Evolutionary conservation across 2,113 vertebrate species (phyloP), one percentile per base, ranked within the genome.

Genomic region (Nannobrachium achirus): DNA sequence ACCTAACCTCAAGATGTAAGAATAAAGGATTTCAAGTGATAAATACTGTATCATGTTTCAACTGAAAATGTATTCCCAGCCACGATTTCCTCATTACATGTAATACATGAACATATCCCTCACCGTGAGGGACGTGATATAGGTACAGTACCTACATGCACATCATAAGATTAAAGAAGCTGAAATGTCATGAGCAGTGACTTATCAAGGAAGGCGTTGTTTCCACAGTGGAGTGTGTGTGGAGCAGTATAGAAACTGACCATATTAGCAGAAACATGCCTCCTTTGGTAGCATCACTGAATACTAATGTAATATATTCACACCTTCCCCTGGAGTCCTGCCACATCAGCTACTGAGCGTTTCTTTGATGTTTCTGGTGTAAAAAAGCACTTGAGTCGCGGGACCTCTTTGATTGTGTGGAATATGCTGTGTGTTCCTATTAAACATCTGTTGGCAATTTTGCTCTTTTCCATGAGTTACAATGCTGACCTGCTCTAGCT

Each of bases 361-460:
- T 58, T 61, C 84, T 90, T 89, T 91, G 84, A 89, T 89, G 85
- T 86, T 87, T 73, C 75, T 73, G 71, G 80, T 84, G 82, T 86
- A 79, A 83, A 79, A 83, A 84, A 85, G 69, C 67, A 79, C 63
- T 63, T 64, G 66, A 85, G 77, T 88, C 73, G 85, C 63, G 75
- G 74, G 69, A 73, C 84, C 81, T 64, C 82, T 89, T 89, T 90
- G 81, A 89, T 89, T 83, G 71, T 79, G 48, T 71, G 52, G 85
- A 89, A 89, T 84, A 55, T 87, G 84, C 82, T 81, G 72, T 72
- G 80, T 88, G 81, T 85, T 87, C 44, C 18, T 88, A 83, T 83
- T 73, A 82, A 86, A 86, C 76, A 82, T 87, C 73, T 86, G 71
- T 81, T 82, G 65, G 76, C 61, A 78, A 66, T 80, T 81, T 83